Evolutionary conservation across 2,113 vertebrate genomes (phyloP).

Genomic region (Sorex fumeus): DNA sequence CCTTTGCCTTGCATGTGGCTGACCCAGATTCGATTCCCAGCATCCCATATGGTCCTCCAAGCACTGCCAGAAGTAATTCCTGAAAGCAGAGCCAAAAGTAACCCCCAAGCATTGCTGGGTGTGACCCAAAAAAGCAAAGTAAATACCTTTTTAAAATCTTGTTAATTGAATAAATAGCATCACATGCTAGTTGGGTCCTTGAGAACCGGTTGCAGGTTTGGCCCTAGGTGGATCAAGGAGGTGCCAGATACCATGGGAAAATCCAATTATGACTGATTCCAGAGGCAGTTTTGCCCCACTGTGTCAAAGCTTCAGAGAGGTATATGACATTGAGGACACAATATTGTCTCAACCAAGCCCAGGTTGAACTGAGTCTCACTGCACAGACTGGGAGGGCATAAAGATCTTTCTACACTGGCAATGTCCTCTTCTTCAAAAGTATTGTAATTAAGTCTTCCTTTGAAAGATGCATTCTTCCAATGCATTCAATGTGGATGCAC

Average conservation of each 20-base stretch:
- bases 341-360: no score
- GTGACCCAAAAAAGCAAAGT: no score
- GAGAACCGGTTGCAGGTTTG: background rate
- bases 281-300: background rate
- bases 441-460: background rate
- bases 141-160: no score
- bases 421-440: constrained; percentile 40
- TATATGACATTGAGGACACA: background rate
- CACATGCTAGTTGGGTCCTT: background rate
- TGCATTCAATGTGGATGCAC: background rate
- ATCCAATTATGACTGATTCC: background rate
- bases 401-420: constrained; percentile 17
- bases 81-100: no score
- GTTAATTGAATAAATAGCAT: background rate
- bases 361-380: background rate
- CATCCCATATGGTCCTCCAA: no score
- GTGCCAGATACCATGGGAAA: background rate
- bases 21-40: no score
- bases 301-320: background rate
- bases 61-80: no score
- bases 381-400: background rate
- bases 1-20: no score
- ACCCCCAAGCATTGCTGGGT: no score
- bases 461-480: constrained; percentile 28
- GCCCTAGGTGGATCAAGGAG: background rate